Conservation (phyloP, 1,140 invertebrate species). For the Achatina immaculata region DNA sequence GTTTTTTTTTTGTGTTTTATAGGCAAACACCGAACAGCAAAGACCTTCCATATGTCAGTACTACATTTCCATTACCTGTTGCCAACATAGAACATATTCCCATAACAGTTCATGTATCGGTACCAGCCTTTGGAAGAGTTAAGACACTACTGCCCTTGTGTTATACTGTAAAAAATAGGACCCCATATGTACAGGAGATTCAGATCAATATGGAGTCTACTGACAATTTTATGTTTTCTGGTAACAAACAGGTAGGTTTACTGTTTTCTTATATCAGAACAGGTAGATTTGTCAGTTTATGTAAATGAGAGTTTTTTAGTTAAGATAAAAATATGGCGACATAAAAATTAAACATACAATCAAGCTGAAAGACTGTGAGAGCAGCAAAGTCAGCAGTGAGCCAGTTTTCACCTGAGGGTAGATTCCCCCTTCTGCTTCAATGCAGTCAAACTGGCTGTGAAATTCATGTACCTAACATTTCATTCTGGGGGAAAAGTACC, state of each 20-base stretch:
- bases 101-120: slow-evolving; percentile 79
- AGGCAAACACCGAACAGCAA: slow-evolving; percentile 25
- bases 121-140: slow-evolving; percentile 82
- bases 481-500: too few relatives aligned
- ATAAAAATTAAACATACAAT: too few relatives aligned
- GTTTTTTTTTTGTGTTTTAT: too few relatives aligned
- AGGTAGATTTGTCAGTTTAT: too few relatives aligned
- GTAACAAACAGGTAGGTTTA: slow-evolving; percentile 84
- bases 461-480: too few relatives aligned
- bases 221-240: slow-evolving; percentile 91
- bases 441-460: too few relatives aligned
- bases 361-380: too few relatives aligned
- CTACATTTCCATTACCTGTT: slow-evolving; percentile 69
- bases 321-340: too few relatives aligned
- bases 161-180: slow-evolving; percentile 82
- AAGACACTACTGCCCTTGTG: slow-evolving; percentile 76
- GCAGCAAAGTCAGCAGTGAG: too few relatives aligned
- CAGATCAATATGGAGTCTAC: slow-evolving; percentile 83
- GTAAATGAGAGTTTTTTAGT: too few relatives aligned
- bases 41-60: slow-evolving; percentile 64
- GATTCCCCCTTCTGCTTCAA: too few relatives aligned
- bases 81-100: slow-evolving; percentile 76
- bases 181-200: slow-evolving; percentile 80
- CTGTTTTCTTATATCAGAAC: neutral
- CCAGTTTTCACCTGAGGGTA: too few relatives aligned